Evolutionary conservation across 2,797 vertebrate species (phyloP), one percentile per base, ranked within the genome.

Genomic region (Paguma larvata): DNA sequence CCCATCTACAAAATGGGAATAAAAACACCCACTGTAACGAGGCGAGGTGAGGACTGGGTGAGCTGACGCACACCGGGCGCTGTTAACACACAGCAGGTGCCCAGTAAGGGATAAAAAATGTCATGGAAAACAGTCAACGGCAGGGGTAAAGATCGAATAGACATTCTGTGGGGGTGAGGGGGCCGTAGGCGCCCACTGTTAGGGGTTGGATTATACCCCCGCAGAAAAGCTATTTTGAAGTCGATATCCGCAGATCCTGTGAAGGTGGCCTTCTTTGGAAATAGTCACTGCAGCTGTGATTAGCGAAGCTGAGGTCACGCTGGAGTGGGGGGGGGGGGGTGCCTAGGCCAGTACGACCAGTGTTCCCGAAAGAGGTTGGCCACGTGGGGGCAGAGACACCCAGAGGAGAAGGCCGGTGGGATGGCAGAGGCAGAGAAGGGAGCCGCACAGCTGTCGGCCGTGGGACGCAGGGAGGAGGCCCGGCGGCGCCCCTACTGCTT

Each of bases 281-380:
- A 16, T 1, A 16, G 27, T 34, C 44, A 34, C n/a, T 11, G 46
- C 44, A 38, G 21, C 38, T 27, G 5, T 51, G n/a, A 51, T 68
- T 48, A 38, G 63, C 6, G 21, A 77, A 48, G 44, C 2, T 21
- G 63, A 85, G 32, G 46, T 34, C 32, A 5, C 25, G 21, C 21
- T 11, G 32, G 32, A 48, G 44, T 3, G 8, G 14, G 3, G 14
- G 8, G 2, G 5, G 30, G 2, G 13, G 21, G 19, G 2, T 7
- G 21, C 46, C 32, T 0, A 8, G 1, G 16, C 18, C 46, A 34
- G 2, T 5, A n/a, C 18, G 62, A 51, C 32, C 23, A 1, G 32
- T n/a, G 44, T 16, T 48, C 83, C 8, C 34, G 9, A n/a, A 6
- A 67, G 30, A 23, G 34, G 44, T 34, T 12, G n/a, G 78, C 19